Evolutionary conservation across 2,888 invertebrate species (phyloP), one percentile per base, ranked within the genome.

Genomic region (Allacma fusca): DNA sequence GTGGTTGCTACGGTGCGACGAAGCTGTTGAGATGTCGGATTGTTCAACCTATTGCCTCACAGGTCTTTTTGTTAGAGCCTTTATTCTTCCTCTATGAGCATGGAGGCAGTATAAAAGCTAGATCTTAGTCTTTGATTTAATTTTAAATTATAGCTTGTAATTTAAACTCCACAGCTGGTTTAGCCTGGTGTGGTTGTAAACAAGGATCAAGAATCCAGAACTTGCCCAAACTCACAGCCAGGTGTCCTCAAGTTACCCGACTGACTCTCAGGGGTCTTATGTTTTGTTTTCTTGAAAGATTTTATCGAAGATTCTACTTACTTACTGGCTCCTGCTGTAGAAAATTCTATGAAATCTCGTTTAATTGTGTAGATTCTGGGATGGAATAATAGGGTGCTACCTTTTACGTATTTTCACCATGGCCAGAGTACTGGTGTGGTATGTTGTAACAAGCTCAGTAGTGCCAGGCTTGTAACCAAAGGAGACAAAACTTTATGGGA

Each of bases 111-210:
- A 65, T 65, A 13, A 24, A 65, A 28, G 12, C 19, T 12, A 62
- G 62, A 74, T 74, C 77, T 74, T 67, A 64, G 67, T 75, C 65
- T 68, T 78, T 78, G 78, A 78, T 80, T 80, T 80, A 69, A 76
- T 78, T 78, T 76, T 75, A 78, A 78, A 80, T 78, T 78, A 77
- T 78, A 77, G 78, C 77, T 57, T 80, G 77, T 78, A 80, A 80
- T 73, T 76, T 72, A 78, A 76, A 65, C 80, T 73, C 43, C 73
- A 70, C 80, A 80, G 78, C 80, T 80, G 80, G 76, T 70, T 62
- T 69, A 50, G 19, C 50, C 50, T 29, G 9, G 21, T 23, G 4
- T 34, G 68, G 68, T 19, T 67, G 68, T 68, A 29, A 34, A 68
- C 40, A 21, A n/a, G n/a, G 12, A 62, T 19, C 21, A 57, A 34